phyloP scores from a whole-genome alignment of 2,797 vertebrate genomes.

The Notolabrus celidotus region DNA sequence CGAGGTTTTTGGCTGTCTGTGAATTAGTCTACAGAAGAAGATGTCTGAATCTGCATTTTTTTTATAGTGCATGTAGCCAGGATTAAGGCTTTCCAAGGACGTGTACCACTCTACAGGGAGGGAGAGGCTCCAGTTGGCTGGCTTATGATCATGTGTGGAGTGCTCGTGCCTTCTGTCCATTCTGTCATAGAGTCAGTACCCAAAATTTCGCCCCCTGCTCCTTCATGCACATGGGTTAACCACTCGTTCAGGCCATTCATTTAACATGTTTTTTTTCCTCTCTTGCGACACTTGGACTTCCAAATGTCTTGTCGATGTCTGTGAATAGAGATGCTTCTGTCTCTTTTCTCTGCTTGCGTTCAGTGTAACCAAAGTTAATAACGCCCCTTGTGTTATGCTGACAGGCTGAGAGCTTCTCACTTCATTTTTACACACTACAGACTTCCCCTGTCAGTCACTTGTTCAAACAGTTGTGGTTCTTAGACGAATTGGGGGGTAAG shows the following conservation, averaged over 20 bases:
- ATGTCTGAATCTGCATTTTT: slow-evolving; percentile 34
- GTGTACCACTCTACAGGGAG: slow-evolving; percentile 53
- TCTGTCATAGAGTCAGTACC: slow-evolving; percentile 48
- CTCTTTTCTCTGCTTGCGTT: slow-evolving; percentile 29
- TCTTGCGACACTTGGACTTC: slow-evolving; percentile 18
- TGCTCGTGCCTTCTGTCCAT: slow-evolving; percentile 69
- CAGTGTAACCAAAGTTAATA: slow-evolving; percentile 34
- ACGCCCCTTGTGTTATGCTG: slow-evolving; percentile 19
- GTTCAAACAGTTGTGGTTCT: slow-evolving; percentile 36
- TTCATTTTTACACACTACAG: slow-evolving; percentile 37
- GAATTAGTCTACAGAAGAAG: slow-evolving; percentile 28
- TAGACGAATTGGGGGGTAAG: slow-evolving; percentile 24
- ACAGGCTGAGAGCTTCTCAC: slow-evolving; percentile 42
- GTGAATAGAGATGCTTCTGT: slow-evolving; percentile 38
- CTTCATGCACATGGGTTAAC: slow-evolving; percentile 13
- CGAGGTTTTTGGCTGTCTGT: slow-evolving; percentile 41
- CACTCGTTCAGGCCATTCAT: slow-evolving; percentile 18
- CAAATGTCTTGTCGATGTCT: slow-evolving; percentile 23
- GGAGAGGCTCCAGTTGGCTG: slow-evolving; percentile 54
- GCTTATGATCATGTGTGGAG: slow-evolving; percentile 58
- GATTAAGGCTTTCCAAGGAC: slow-evolving; percentile 56
- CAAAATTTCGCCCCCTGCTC: slow-evolving; percentile 2
- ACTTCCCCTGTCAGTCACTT: slow-evolving; percentile 41
- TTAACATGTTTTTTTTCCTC: slow-evolving; percentile 15
- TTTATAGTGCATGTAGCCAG: slow-evolving; percentile 39